Evolutionary conservation across 2,113 vertebrate species (phyloP).

Genomic region (Pachypanchax playfairii): DNA sequence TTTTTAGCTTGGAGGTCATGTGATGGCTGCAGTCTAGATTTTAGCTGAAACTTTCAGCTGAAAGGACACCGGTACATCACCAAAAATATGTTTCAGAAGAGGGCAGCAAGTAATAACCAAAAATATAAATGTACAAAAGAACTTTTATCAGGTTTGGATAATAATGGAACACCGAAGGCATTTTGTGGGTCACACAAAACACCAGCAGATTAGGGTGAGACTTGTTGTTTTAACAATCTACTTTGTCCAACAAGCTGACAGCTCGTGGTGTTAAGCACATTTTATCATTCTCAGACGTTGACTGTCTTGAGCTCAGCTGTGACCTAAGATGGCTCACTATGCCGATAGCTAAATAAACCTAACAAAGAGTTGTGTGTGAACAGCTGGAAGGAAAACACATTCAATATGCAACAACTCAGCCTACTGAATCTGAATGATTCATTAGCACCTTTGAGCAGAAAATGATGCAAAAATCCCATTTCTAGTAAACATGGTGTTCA

Average conservation of each 20-base stretch:
- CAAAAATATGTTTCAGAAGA: constrained; percentile 18
- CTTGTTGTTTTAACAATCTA: constrained; percentile 1
- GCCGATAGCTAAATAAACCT: constrained; percentile 21
- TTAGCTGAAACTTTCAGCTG: constrained; percentile 28
- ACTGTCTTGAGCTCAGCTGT: constrained; percentile 15
- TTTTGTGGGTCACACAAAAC: constrained; percentile 1
- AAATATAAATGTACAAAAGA: constrained; percentile 26
- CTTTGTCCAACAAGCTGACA: constrained; percentile 18
- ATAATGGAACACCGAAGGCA: constrained; percentile 3
- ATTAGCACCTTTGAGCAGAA: constrained; percentile 30
- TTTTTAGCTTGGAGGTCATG: constrained; percentile 62
- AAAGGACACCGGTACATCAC: constrained; percentile 23
- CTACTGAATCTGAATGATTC: constrained; percentile 28
- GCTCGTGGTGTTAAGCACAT: constrained; percentile 22
- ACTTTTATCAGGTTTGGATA: constrained; percentile 12
- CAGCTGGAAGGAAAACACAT: constrained; percentile 30
- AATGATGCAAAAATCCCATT: constrained; percentile 15
- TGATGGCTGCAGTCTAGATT: constrained; percentile 46
- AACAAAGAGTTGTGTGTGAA: constrained; percentile 35
- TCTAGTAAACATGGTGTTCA: not conserved
- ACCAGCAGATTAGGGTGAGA: constrained; percentile 27
- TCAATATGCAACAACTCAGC: constrained; percentile 14
- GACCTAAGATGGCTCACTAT: constrained; percentile 29
- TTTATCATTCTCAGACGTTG: constrained; percentile 35
- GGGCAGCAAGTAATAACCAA: constrained; percentile 32